Evolutionary conservation across 2,888 invertebrate species (phyloP).

Genomic region (Ophonus ardosiacus): DNA sequence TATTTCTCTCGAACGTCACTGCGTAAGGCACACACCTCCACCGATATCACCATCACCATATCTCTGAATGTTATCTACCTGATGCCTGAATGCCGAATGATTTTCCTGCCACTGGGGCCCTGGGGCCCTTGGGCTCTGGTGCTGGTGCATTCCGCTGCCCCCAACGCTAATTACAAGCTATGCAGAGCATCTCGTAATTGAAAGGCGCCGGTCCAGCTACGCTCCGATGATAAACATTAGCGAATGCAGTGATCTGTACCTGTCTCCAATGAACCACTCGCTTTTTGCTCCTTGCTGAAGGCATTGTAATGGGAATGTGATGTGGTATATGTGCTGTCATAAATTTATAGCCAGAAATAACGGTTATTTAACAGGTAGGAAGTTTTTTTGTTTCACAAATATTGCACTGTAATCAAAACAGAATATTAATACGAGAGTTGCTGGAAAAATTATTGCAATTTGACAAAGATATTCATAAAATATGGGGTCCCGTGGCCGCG

Average conservation of each 20-base stretch:
- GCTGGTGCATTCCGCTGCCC: constrained; percentile 49
- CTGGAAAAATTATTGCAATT: too few relatives aligned
- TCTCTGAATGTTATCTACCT: constrained; percentile 33
- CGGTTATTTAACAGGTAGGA: neutral
- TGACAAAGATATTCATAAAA: too few relatives aligned
- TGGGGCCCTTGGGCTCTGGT: constrained; percentile 3
- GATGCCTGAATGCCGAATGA: constrained; percentile 39
- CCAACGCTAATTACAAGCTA: constrained; percentile 70
- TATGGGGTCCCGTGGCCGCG: too few relatives aligned
- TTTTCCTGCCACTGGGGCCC: constrained; percentile 19
- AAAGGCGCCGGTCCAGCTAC: constrained; percentile 67
- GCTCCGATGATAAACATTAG: constrained; percentile 41
- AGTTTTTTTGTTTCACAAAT: neutral
- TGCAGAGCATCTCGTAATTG: constrained; percentile 71
- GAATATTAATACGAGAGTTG: too few relatives aligned
- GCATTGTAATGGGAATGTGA: neutral
- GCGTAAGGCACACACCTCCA: neutral
- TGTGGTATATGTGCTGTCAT: neutral
- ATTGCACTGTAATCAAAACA: too few relatives aligned
- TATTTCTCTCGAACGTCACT: too few relatives aligned
- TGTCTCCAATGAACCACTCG: neutral
- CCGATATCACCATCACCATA: neutral
- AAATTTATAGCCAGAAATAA: neutral
- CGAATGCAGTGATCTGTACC: constrained; percentile 38
- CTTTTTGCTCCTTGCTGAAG: neutral